Evolutionary conservation across 2,113 vertebrate species (phyloP).

Genomic region (Podarcis raffonei): DNA sequence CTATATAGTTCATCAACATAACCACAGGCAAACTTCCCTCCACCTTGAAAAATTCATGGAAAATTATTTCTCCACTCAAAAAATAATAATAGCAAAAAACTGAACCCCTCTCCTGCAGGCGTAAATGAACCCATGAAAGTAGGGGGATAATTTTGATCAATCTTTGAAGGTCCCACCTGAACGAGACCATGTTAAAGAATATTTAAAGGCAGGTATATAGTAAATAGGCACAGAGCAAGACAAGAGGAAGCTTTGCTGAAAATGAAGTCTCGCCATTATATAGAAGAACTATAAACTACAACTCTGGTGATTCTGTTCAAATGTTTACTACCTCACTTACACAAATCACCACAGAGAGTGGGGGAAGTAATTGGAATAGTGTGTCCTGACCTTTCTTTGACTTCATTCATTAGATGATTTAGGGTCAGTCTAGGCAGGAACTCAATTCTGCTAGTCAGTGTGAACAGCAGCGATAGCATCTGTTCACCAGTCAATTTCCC

Average conservation of each 20-base stretch:
- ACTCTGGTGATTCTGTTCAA: background rate
- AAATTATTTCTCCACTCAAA: too few relatives aligned
- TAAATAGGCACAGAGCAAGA: slow-evolving; percentile 5
- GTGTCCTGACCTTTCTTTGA: background rate
- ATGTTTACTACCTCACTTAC: background rate
- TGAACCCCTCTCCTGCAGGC: too few relatives aligned
- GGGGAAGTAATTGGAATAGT: background rate
- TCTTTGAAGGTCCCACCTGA: too few relatives aligned
- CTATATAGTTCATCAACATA: too few relatives aligned
- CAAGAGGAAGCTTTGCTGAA: background rate
- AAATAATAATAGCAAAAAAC: too few relatives aligned
- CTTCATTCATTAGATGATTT: background rate
- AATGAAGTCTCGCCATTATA: background rate
- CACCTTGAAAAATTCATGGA: too few relatives aligned
- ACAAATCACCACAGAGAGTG: background rate
- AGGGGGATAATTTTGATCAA: too few relatives aligned
- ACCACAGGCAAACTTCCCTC: too few relatives aligned
- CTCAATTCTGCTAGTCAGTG: background rate
- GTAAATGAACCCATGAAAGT: too few relatives aligned
- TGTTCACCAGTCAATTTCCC: background rate
- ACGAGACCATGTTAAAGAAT: too few relatives aligned
- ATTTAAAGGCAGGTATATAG: background rate
- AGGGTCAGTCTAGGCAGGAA: background rate
- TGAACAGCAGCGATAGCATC: background rate
- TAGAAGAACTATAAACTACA: background rate